Conservation (phyloP, 2,797 vertebrate genomes). For the Pitangus sulphuratus region DNA sequence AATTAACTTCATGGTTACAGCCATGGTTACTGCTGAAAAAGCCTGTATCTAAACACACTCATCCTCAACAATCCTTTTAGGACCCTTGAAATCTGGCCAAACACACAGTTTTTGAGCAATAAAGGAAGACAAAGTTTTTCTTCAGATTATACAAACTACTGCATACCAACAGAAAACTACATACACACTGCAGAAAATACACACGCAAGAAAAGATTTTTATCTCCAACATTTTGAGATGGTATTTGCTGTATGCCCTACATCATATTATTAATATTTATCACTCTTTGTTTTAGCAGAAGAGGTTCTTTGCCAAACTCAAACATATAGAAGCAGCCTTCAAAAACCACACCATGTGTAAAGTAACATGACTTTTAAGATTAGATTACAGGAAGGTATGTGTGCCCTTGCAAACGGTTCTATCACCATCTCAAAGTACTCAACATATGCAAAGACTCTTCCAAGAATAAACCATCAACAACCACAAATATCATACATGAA, state of each 20-base stretch:
- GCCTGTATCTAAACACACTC: not conserved
- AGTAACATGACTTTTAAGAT: slow-evolving; percentile 49
- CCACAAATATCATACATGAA: slow-evolving; percentile 22
- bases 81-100: not conserved
- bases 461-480: slow-evolving; percentile 68
- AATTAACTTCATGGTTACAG: not conserved
- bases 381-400: slow-evolving; percentile 66
- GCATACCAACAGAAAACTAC: not conserved
- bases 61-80: not conserved
- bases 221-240: not conserved
- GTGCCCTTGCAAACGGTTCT: slow-evolving; percentile 53
- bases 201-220: not conserved
- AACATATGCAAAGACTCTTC: slow-evolving; percentile 53
- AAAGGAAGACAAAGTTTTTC: not conserved
- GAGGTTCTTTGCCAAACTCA: not conserved
- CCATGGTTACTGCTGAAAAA: not conserved
- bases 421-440: slow-evolving; percentile 24
- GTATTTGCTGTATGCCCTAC: not conserved
- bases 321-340: not conserved
- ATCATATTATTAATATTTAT: not conserved
- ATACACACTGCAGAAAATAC: not conserved
- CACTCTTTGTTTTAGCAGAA: not conserved
- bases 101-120: not conserved
- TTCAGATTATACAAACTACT: not conserved
- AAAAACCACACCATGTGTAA: slow-evolving; percentile 52